Base-by-base conservation (phyloP, 2,797 vertebrate genomes). In the Poecilia gillii region DNA sequence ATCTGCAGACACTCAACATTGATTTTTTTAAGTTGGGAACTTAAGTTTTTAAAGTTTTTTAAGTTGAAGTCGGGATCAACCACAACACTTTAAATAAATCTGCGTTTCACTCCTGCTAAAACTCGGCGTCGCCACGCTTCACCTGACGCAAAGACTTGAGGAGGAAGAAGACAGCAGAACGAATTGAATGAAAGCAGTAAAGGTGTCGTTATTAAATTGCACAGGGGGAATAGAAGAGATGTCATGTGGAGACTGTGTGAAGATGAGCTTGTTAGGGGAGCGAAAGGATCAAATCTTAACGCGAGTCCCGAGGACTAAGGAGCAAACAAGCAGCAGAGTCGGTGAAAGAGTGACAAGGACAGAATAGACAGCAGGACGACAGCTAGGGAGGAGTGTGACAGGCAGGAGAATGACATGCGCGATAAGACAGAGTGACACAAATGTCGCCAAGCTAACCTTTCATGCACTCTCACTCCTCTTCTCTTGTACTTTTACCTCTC, bases 381-480 rank as follows among this genome's bases (percentile, higher is more conserved):
- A 90, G 90, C 88, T 88, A 75, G 90, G 87, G 84, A 77, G 88
- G 87, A 91, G 90, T 90, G 86, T 90, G 92, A 91, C 80, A 82
- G 74, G 87, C 87, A 46, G 80, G 80, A 91, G 94, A 95, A 87
- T 90, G 92, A 94, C 90, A 80, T 83, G 80, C 86, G 84, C 47
- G 91, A 94, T 95, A 93, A 95, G 89, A 90, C 86, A 90, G 90
- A 94, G 89, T 92, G 94, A 94, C 94, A 94, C 86, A 93, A 95
- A 94, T 93, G 93, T 94, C 94, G 93, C 88, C 88, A 74, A 84
- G 87, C 91, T 92, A 93, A 93, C 90, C 92, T 95, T 93, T 90
- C 83, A 85, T 93, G 85, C 89, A 84, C 87, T 91, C 88, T 80
- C 82, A 64, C 73, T 81, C 82, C 84, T 82, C 72, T 79, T 70